Conservation (phyloP, 2,113 vertebrate genomes). For the Aspidoscelis tigris region DNA sequence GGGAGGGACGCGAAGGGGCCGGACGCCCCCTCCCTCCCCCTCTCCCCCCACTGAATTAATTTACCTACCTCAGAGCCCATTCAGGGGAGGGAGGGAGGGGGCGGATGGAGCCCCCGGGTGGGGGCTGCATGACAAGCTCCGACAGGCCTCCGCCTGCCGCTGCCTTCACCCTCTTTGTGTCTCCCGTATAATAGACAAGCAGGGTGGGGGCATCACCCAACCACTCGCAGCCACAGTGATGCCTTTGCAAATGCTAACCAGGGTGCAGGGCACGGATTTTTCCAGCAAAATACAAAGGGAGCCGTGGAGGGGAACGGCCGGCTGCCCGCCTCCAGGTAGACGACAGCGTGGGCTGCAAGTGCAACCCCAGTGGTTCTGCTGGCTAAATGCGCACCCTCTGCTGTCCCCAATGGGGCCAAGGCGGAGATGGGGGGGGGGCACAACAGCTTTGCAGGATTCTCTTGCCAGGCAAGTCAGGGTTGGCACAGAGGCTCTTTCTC, state of each 20-base stretch:
- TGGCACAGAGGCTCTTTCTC: no score
- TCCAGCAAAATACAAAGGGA: conserved; percentile 79
- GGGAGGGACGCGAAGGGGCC: conserved; percentile 81
- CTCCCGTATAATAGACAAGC: conserved; percentile 91
- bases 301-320: conserved; percentile 69
- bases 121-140: conserved; percentile 87
- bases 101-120: conserved; percentile 85
- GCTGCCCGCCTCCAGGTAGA: not conserved
- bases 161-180: conserved; percentile 93
- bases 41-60: conserved; percentile 88
- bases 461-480: no score
- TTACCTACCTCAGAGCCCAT: conserved; percentile 88
- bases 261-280: conserved; percentile 80
- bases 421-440: no score
- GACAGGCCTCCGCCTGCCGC: conserved; percentile 92
- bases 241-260: conserved; percentile 99
- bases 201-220: conserved; percentile 73
- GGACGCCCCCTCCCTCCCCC: conserved; percentile 81
- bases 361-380: no score
- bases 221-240: conserved; percentile 77
- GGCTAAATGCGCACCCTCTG: no score
- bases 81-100: conserved; percentile 76
- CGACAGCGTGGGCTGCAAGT: not conserved
- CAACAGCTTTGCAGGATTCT: no score
- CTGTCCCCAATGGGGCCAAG: no score